Base-by-base conservation (phyloP, 2,888 invertebrate species). In the Lapara coniferarum region DNA sequence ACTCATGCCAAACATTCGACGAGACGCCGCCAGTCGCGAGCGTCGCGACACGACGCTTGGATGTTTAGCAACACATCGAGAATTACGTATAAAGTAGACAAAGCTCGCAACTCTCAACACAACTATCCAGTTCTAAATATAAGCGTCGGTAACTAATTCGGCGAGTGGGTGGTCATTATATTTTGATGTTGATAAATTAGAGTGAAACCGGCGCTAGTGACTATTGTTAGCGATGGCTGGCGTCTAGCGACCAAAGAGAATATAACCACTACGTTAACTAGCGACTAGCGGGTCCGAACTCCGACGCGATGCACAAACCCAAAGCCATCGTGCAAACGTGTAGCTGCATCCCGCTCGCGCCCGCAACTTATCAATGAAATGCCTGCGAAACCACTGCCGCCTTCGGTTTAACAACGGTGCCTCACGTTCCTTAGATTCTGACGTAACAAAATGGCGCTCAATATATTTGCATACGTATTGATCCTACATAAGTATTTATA, bases 321-420 rank as follows among this genome's bases (percentile, higher is more conserved):
- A 78, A 75, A 80, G 81, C 74, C 77, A 81, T 74, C 78, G 75
- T 80, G 77, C 79, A 71, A 69, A 77, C 74, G 72, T 74, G 80
- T 89, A 89, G 86, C 81, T 86, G 85, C 86, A 87, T 90, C 90
- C 89, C 87, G 84, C 89, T 89, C 89, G 80, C 88, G 86, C 85
- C 82, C 84, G 80, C 86, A 81, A 89, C 82, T 92, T 92, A 92
- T 92, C 92, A 92, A 92, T 92, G 91, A 89, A 90, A 92, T 91
- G 88, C 89, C 88, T 88, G 84, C 84, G 84, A 81, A 81, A 79
- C 78, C 80, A 81, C 79, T 83, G 82, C 75, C 81, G 76, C 82
- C 82, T 83, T 79, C 78, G 75, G 71, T 74, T 77, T 80, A 81
- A 80, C 82, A 87, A 86, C 90, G 89, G 89, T 88, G 88, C 88